These are phyloP conservation scores for Tragelaphus scriptus DNA, from an alignment of 2,113 vertebrate species.

Conservation along the genomic window DNA sequence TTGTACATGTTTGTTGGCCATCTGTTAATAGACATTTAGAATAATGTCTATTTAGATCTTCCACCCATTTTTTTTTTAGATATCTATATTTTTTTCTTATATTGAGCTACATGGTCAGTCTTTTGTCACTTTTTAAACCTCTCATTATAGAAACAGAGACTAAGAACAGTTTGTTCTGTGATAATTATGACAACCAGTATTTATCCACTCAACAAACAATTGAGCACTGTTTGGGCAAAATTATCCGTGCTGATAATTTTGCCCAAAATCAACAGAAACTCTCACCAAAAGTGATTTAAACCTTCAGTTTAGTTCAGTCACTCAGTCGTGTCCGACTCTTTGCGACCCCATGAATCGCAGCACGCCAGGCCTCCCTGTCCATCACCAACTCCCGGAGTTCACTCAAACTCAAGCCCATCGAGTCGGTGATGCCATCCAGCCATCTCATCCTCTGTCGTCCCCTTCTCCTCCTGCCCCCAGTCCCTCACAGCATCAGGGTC, in stretches of 20 bases:
- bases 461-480: too few relatives aligned
- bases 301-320: background rate
- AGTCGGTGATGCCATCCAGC: too few relatives aligned
- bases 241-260: background rate
- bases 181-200: background rate
- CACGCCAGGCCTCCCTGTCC: too few relatives aligned
- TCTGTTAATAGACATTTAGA: background rate
- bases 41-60: background rate
- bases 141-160: background rate
- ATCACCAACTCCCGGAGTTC: too few relatives aligned
- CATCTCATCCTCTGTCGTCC: too few relatives aligned
- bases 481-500: too few relatives aligned
- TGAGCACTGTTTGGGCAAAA: background rate
- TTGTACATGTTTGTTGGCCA: background rate
- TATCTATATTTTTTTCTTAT: background rate
- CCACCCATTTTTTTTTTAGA: background rate
- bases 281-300: background rate
- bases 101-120: background rate
- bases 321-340: too few relatives aligned
- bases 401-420: too few relatives aligned
- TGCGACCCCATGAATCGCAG: too few relatives aligned
- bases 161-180: background rate
- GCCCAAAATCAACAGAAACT: background rate
- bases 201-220: background rate
- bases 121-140: background rate